Conservation (phyloP, 2,797 vertebrate species). For the Ibycter americanus region DNA sequence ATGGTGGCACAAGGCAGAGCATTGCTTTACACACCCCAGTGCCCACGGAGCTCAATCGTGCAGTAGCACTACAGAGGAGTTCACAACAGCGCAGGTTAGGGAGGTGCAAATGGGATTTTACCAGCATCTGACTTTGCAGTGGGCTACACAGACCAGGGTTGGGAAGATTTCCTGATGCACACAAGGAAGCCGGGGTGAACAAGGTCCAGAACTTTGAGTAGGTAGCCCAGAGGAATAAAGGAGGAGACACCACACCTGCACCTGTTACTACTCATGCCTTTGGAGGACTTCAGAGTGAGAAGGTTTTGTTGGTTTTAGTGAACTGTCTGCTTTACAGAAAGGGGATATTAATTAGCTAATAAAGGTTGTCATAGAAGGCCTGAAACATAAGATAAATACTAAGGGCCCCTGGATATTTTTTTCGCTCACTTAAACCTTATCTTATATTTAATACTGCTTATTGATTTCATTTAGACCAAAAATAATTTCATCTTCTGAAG, state of each 20-base stretch:
- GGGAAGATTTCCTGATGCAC: background rate
- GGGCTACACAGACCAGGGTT: background rate
- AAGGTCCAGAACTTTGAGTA: background rate
- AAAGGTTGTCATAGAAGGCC: background rate
- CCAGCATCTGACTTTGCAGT: background rate
- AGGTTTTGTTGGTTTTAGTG: background rate
- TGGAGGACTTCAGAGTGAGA: background rate
- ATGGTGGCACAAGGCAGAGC: background rate
- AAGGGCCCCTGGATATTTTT: background rate
- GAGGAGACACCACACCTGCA: background rate
- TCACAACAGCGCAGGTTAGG: fast-evolving
- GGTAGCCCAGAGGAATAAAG: background rate
- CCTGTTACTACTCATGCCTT: background rate
- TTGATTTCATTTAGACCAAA: slow-evolving; percentile 49
- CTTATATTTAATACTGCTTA: slow-evolving; percentile 34
- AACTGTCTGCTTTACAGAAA: background rate
- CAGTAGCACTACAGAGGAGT: fast-evolving
- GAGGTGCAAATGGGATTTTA: background rate
- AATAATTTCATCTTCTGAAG: slow-evolving; percentile 57
- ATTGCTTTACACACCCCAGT: fast-evolving
- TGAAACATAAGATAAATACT: background rate
- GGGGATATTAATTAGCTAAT: background rate
- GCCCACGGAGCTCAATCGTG: fast-evolving
- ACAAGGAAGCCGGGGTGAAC: background rate
- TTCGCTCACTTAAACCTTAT: slow-evolving; percentile 10